Evolutionary conservation across 2,113 vertebrate genomes (phyloP), one percentile per base, ranked within the genome.

Genomic region (Thomomys bottae): DNA sequence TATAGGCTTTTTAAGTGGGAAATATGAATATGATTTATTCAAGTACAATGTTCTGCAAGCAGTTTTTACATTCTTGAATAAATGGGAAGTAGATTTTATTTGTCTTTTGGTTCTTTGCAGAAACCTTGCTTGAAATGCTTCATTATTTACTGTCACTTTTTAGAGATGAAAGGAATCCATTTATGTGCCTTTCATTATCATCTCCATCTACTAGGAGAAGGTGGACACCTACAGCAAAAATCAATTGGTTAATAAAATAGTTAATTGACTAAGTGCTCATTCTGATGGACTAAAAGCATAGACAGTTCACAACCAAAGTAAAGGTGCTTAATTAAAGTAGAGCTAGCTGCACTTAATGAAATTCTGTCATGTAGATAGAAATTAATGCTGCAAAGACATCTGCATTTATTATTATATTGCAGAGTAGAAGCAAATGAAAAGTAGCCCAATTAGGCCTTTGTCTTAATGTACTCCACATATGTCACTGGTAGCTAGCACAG

Each of bases 211-310:
- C 91, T 95, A 96, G 93, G 95, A 96, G 94, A 92, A 97, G 89
- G 93, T 92, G 97, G 94, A 95, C 94, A 95, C 93, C 96, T 97
- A 97, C 88, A 91, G 96, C 92, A 93, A 97, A 97, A 98, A 97
- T 98, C 97, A 97, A 97, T 97, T 96, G 93, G 97, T 96, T 98
- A 98, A 98, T 98, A 98, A 98, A 98, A 98, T 97, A 97, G 96
- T 97, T 98, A 98, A 98, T 98, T 98, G 98, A 98, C 96, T 96
- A 97, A 97, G 97, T 96, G 96, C 92, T 97, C 93, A 80, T 97
- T 97, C 92, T 93, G 96, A 95, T 95, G 95, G 93, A 73, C 96
- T 87, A 87, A 93, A 97, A 96, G 87, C 97, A 96, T 92, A 97
- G 96, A 96, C 96, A 95, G 91, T 97, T 88, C 95, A 96, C 94